Percentiles rank a stretch among this genome's conserved stretches.
Conservation (phyloP, 2,113 vertebrate genomes). For the Scophthalmus maximus region DNA sequence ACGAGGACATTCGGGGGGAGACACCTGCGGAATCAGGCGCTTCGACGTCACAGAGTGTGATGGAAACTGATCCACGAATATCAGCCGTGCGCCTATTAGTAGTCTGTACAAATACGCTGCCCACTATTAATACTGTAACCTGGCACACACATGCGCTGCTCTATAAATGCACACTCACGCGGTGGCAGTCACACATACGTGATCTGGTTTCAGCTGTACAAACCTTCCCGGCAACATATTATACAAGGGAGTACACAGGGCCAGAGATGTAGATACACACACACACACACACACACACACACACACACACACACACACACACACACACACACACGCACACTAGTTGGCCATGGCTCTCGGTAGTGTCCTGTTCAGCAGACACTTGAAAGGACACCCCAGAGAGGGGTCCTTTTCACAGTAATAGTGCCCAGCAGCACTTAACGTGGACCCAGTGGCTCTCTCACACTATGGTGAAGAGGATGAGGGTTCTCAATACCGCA, state of each 20-base stretch:
- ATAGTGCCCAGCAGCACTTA: conserved; percentile 80
- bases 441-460: conserved; percentile 71
- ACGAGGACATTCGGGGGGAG: conserved; percentile 61
- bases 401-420: conserved; percentile 81
- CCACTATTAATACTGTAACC: conserved; percentile 75
- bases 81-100: conserved; percentile 73
- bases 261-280: conserved; percentile 47
- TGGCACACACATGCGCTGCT: conserved; percentile 63
- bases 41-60: conserved; percentile 80
- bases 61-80: conserved; percentile 79
- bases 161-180: conserved; percentile 79
- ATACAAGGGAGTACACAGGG: conserved; percentile 62
- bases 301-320: conserved; percentile 38
- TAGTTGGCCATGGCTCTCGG: conserved; percentile 63
- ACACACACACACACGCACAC: conserved; percentile 45
- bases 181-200: conserved; percentile 74
- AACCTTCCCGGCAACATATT: conserved; percentile 76
- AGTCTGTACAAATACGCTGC: conserved; percentile 72
- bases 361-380: conserved; percentile 75
- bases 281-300: conserved; percentile 44
- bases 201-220: conserved; percentile 74
- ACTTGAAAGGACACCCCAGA: conserved; percentile 81
- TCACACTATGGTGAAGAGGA: conserved; percentile 68
- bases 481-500: conserved; percentile 77
- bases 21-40: conserved; percentile 82